A percentile compares a stretch with the other conserved stretches of the same genome.
phyloP scores from a whole-genome alignment of 2,888 invertebrate species.

The Apodemia duryi region DNA sequence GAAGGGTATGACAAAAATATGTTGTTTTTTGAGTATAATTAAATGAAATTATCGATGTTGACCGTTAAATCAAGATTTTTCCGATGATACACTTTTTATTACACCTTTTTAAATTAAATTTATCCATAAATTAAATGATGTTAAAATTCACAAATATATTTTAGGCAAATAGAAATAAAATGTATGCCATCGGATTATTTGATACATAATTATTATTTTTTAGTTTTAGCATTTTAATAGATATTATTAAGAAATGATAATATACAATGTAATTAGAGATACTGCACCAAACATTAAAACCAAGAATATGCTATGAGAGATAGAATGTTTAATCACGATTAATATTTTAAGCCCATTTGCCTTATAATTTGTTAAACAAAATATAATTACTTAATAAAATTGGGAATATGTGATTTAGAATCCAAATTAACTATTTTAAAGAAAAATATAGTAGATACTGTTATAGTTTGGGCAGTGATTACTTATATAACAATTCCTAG shows the following conservation, averaged over 20 bases:
- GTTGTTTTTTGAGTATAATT: conserved; percentile 73
- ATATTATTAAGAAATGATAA: conserved; percentile 68
- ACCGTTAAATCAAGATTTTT: conserved; percentile 25
- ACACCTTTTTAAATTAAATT: no score
- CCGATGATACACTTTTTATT: conserved; percentile 21
- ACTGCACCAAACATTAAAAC: conserved; percentile 77
- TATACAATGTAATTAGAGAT: conserved; percentile 77
- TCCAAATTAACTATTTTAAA: conserved; percentile 13
- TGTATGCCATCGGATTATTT: conserved; percentile 52
- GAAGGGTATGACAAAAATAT: conserved; percentile 56
- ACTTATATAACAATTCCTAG: conserved; percentile 40
- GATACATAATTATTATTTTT: conserved; percentile 47
- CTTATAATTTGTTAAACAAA: conserved; percentile 58
- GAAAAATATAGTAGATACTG: conserved; percentile 29
- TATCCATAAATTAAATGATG: no score
- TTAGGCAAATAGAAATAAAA: conserved; percentile 28
- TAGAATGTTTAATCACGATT: conserved; percentile 59
- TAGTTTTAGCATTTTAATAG: conserved; percentile 48
- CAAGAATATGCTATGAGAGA: conserved; percentile 68
- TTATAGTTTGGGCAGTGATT: conserved; percentile 52
- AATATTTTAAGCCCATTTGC: conserved; percentile 72
- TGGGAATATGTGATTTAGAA: conserved; percentile 32
- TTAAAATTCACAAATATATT: conserved; percentile 13
- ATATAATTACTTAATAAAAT: conserved; percentile 42
- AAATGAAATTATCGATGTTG: conserved; percentile 28